Evolutionary conservation across 1,140 invertebrate genomes (phyloP), one percentile per base, ranked within the genome.

Genomic region (Eriosoma lanigerum): DNA sequence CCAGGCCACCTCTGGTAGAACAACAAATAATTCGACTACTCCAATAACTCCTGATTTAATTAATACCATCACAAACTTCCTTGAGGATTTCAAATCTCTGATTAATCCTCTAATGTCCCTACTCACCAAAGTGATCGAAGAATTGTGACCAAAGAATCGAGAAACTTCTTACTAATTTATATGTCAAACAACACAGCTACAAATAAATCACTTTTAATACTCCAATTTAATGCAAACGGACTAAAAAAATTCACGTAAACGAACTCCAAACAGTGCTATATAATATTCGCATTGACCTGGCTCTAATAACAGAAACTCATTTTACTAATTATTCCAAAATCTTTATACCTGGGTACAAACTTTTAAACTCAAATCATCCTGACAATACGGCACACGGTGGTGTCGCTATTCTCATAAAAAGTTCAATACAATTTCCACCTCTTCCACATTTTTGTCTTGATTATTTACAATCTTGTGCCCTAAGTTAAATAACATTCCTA

Each of bases 91-190:
- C 21, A 70, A 70, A 48, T 44, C 44, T 5, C 66, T 70, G 12
- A 46, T 70, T 3, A 70, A 48, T 24, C 66, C 21, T 24, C 66
- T 70, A 70, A 46, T 70, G n/a, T 24, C 66, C 0, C 66, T 70
- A 21, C 66, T 70, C 13, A 48, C 44, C 21, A 46, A 70, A 48
- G 66, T 70, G 24, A 70, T 70, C n/a, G 10, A 8, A 13, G n/a
- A n/a, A n/a, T n/a, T n/a, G n/a, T n/a, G n/a, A n/a, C n/a, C n/a
- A n/a, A n/a, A n/a, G n/a, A n/a, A n/a, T n/a, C n/a, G n/a, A n/a
- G n/a, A n/a, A n/a, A 13, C 21, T 70, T 21, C 46, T 62, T n/a
- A 19, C 6, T 32, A 72, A 48, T 52, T 17, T 32, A 50, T 19
- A 54, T 54, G 48, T 9, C 17, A 29, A 24, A 48, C 29, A 15